Evolutionary conservation across 2,888 invertebrate genomes (phyloP), one percentile per base, ranked within the genome.

Genomic region (Dicycla oo): DNA sequence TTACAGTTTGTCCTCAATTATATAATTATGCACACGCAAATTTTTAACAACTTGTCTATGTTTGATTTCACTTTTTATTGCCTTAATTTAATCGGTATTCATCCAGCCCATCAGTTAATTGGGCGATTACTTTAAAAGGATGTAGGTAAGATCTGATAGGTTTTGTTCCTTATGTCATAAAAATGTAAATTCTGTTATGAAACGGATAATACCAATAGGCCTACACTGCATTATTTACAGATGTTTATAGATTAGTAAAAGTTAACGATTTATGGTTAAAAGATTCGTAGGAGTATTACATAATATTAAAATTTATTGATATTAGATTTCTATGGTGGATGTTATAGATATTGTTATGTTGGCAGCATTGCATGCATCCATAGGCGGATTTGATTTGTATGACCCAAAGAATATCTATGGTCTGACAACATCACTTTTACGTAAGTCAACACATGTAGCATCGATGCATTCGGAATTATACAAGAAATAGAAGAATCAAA

Each of bases 241-340:
- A 47, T 11, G 15, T 54, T 40, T 72, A 20, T 4, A 56, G 5
- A 23, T n/a, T 0, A 20, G 53, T 54, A 30, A 47, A 63, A 57
- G 26, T 65, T 56, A 51, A 13, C 40, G n/a, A 30, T 51, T 51
- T 26, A 58, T 75, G 26, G 15, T 53, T 20, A 8, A 10, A 18
- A 30, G 4, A 53, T 58, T 40, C 54, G 18, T 15, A 45, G 0
- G 13, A n/a, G 7, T 13, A 66, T 75, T 45, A 13, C 38, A 3
- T 23, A 58, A 58, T 76, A 68, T 76, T 54, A 68, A 40, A 53
- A 76, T 76, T 30, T 76, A 53, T 73, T 68, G 15, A 58, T 76
- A 20, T 47, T 20, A 45, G 3, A 30, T 20, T 45, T 34, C 11
- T 47, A 69, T 69, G 5, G 18, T 7, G 23, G n/a, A n/a, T 30